A percentile compares a stretch with the other conserved stretches of the same genome.
Evolutionary conservation across 1,140 invertebrate genomes (phyloP).

Genomic region (Acyrthosiphon pisum): DNA sequence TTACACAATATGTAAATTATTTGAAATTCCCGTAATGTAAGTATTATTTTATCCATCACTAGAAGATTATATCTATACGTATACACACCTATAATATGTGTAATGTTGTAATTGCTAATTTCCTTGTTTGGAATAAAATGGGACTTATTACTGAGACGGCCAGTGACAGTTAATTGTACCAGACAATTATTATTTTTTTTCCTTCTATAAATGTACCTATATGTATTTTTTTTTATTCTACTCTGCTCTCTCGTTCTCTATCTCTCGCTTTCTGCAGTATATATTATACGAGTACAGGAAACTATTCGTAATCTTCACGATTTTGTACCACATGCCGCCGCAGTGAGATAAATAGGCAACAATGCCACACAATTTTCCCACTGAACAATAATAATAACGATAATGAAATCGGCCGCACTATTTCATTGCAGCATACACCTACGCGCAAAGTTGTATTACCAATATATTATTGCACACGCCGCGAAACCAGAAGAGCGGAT

Average conservation of each 20-base stretch:
- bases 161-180: slow-evolving; percentile 30
- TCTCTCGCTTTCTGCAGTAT: neutral
- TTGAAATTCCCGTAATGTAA: slow-evolving; percentile 35
- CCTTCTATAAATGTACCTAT: neutral
- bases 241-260: neutral
- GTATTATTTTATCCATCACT: neutral
- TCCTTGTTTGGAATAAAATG: slow-evolving; percentile 49
- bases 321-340: neutral
- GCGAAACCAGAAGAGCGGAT: neutral
- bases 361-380: slow-evolving; percentile 47
- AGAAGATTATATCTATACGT: neutral
- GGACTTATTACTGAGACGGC: slow-evolving; percentile 32
- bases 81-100: slow-evolving; percentile 13
- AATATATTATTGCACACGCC: neutral
- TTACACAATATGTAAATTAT: neutral
- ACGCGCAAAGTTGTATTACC: neutral
- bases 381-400: slow-evolving; percentile 46
- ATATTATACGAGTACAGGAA: neutral
- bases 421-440: slow-evolving; percentile 3
- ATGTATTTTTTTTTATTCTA: neutral
- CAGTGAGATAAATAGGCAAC: slow-evolving; percentile 36
- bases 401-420: slow-evolving; percentile 11
- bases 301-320: slow-evolving; percentile 23
- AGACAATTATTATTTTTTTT: slow-evolving; percentile 40
- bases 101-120: slow-evolving; percentile 40